Conservation (phyloP, 2,797 vertebrate genomes). For the Alcedo quadribrachys region DNA sequence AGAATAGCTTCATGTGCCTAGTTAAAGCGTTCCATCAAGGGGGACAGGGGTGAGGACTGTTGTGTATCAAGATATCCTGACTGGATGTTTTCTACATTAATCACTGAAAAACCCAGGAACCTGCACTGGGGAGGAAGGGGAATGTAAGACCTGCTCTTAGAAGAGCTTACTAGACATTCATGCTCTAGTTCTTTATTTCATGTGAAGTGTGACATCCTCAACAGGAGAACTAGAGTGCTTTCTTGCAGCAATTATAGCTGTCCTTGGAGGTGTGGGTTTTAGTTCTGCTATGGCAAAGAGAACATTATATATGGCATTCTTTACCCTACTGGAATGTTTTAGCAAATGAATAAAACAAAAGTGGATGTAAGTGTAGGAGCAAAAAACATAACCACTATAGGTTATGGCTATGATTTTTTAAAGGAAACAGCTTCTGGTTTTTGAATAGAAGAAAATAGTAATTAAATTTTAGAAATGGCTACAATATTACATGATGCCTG, state of each 20-base stretch:
- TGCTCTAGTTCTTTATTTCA: conserved; percentile 22
- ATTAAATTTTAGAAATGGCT: background rate
- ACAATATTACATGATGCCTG: background rate
- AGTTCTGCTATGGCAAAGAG: background rate
- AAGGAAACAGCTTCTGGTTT: background rate
- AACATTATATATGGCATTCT: background rate
- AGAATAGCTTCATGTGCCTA: background rate
- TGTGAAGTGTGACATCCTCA: background rate
- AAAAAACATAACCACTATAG: background rate
- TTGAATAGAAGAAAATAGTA: background rate
- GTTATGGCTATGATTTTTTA: background rate
- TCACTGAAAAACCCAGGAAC: background rate
- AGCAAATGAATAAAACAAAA: background rate
- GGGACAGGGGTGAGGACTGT: background rate
- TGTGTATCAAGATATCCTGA: background rate
- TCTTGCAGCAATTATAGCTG: background rate
- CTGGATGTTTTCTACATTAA: background rate
- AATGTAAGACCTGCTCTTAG: background rate
- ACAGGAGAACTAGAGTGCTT: background rate
- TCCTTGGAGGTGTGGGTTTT: background rate
- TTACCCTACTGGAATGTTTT: background rate
- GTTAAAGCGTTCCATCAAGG: background rate
- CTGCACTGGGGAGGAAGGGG: background rate
- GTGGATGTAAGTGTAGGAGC: background rate
- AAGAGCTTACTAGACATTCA: background rate